Conservation (phyloP, 2,113 vertebrate genomes). For the Porphyrio hochstetteri region DNA sequence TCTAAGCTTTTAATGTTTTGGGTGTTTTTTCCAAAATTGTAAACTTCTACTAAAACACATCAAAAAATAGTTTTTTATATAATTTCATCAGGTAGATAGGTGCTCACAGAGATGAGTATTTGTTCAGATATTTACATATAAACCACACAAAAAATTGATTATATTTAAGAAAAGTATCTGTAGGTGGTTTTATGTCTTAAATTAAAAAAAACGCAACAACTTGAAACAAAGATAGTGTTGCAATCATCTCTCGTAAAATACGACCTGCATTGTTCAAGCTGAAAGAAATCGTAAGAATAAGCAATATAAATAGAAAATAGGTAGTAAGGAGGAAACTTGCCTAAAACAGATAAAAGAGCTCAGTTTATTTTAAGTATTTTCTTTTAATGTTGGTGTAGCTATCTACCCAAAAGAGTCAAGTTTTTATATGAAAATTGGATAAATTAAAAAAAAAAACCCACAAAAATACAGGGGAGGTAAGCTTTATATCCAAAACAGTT, state of each 20-base stretch:
- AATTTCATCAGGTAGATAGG: neutral
- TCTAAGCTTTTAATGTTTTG: neutral
- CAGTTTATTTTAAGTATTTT: neutral
- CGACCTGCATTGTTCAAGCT: neutral
- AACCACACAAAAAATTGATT: neutral
- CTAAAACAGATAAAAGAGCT: neutral
- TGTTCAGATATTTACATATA: neutral
- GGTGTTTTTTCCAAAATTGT: neutral
- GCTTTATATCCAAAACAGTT: neutral
- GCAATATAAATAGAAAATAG: neutral
- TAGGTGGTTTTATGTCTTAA: neutral
- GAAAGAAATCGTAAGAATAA: neutral
- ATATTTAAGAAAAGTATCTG: neutral
- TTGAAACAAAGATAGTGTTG: neutral
- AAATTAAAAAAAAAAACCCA: neutral
- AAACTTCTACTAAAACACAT: neutral
- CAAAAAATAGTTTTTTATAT: neutral
- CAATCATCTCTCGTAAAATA: neutral
- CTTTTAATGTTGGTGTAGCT: neutral
- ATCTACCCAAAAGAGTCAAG: neutral
- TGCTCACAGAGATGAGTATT: neutral
- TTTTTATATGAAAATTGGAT: neutral
- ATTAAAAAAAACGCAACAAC: neutral
- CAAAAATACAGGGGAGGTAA: too few relatives aligned
- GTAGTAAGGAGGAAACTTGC: neutral